Base-by-base conservation (phyloP, 2,113 vertebrate species). In the Apistogramma diplotaenia region DNA sequence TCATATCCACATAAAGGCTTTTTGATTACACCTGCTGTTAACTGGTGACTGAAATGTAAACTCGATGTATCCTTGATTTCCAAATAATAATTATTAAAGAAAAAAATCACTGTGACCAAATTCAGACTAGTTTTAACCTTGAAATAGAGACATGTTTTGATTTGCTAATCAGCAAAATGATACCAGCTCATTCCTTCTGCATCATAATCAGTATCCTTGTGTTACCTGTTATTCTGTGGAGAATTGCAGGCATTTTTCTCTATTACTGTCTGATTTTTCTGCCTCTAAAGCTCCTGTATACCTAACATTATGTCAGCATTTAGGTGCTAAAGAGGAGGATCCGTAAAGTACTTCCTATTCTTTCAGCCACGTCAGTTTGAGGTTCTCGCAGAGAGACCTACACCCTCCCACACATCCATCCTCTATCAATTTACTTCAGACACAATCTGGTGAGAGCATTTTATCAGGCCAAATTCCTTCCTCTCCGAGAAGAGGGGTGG, bases 391-490 rank as follows among this genome's bases (percentile, higher is more conserved):
- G 15, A 76, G 46, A 62, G 51, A 60, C 31, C 70, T 9, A 54
- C 15, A 18, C 9, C 12, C 67, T 76, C 74, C 75, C 55, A 71
- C 40, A 67, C 78, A 71, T 71, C 57, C 29, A 4, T 58, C 46
- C 57, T 76, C 79, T 12, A 73, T 67, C 74, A 25, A 49, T 55
- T 60, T n/a, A 25, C 37, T 60, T 77, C 71, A 75, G 62, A 77
- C 83, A 40, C 78, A 78, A 80, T 78, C 70, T 71, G 27, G 21
- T 15, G 31, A 25, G 67, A 60, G 29, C 11, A n/a, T 86, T 84
- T 89, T 58, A 84, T 53, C 49, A 62, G 60, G 40, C 61, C 31
- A n/a, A 21, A 23, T 31, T 78, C 40, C 40, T 29, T 73, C 49
- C 21, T 65, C 76, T 56, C 43, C 35, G 31, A 29, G 40, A 84